These are phyloP conservation scores for Dallia pectoralis DNA, from an alignment of 2,797 vertebrate species.

Conservation along the genomic window DNA sequence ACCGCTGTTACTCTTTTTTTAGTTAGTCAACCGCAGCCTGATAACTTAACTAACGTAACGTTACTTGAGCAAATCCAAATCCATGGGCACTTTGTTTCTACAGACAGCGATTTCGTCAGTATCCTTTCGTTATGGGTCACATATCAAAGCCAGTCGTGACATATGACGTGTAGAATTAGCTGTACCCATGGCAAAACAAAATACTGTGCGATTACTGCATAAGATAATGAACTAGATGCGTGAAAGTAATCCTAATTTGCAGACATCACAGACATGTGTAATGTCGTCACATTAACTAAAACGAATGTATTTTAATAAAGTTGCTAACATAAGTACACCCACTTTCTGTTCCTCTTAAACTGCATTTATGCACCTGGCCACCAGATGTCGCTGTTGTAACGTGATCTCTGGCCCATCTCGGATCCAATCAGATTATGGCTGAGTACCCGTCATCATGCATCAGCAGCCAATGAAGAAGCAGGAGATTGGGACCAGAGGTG, in stretches of 20 bases:
- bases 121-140: not conserved
- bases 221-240: not conserved
- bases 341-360: not conserved
- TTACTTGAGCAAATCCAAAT: not conserved
- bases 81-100: no score
- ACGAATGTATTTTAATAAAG: not conserved
- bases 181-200: not conserved
- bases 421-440: conserved; percentile 3
- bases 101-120: not conserved
- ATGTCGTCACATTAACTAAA: not conserved
- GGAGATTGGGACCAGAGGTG: not conserved
- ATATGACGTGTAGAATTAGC: not conserved
- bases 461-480: conserved; percentile 43
- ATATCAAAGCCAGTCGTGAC: not conserved
- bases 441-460: not conserved
- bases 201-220: not conserved
- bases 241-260: not conserved
- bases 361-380: not conserved
- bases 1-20: not conserved
- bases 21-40: not conserved
- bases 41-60: not conserved
- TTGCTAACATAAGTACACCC: not conserved
- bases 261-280: not conserved
- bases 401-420: not conserved
- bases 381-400: conserved; percentile 4